Evolutionary conservation across 2,888 invertebrate genomes (phyloP), one percentile per base, ranked within the genome.

Genomic region (Cephalotes varians): DNA sequence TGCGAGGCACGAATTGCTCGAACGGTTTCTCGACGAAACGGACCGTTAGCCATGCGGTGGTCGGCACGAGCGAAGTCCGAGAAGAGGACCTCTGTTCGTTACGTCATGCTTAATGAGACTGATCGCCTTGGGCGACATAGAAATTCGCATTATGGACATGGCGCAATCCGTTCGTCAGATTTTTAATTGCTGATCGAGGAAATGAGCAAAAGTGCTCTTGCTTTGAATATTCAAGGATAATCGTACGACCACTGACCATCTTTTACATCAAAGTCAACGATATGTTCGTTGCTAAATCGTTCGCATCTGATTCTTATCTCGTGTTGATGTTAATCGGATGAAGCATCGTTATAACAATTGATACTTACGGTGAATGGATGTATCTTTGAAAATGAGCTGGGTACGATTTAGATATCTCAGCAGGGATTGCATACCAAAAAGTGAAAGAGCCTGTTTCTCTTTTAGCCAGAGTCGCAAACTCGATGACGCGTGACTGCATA

Each of bases 401-500:
- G 10, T 51, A n/a, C 4, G 34, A 25, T 51, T 34, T 31, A 37
- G 15, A 72, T n/a, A 40, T 74, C 44, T 51, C 49, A 47, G 40
- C 12, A 18, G 15, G 25, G 28, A 34, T 72, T 28, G 40, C 67
- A 44, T 56, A 40, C 28, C 25, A 37, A 80, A 64, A 64, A 49
- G 64, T 64, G 64, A 76, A 65, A 76, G 74, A 51, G 49, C 60
- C 28, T 18, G 73, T 54, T 49, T 64, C 40, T 51, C 54, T 21
- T 62, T 49, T n/a, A n/a, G 18, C 1, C 51, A 25, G n/a, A 64
- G 67, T 25, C 83, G 74, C 60, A 80, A 65, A 86, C 58, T 85
- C 85, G 86, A 51, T 80, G 85, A 85, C 83, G 85, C 83, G 85
- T 86, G 80, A 81, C 82, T 80, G 82, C 86, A 73, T 80, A 82